These are phyloP conservation scores for Eulemur rubriventer DNA, from an alignment of 2,797 vertebrate genomes.

Conservation along the genomic window DNA sequence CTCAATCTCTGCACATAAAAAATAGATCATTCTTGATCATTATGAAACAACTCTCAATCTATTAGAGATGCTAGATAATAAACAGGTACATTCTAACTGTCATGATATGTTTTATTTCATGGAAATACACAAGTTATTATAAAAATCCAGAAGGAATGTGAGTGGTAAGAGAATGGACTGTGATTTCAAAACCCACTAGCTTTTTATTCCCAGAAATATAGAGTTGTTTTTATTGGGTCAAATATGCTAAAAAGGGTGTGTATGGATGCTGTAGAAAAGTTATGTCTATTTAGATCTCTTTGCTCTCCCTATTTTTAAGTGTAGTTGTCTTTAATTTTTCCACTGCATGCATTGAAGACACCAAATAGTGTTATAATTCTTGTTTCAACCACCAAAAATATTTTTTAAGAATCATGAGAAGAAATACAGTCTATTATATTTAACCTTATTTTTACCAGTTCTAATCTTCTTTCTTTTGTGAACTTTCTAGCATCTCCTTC, in stretches of 20 bases:
- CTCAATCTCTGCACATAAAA: neutral
- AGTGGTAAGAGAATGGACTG: neutral
- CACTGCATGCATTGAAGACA: neutral
- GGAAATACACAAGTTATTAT: neutral
- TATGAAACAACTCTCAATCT: neutral
- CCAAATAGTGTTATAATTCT: neutral
- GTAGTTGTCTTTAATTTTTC: neutral
- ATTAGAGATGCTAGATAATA: neutral
- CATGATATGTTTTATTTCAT: neutral
- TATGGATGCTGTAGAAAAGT: neutral
- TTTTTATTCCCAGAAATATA: neutral
- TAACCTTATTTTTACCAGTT: neutral
- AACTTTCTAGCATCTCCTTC: neutral
- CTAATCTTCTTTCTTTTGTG: neutral
- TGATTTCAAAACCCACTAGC: neutral
- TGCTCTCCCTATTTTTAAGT: neutral
- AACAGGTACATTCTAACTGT: neutral
- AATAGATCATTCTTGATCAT: neutral
- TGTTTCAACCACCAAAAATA: neutral
- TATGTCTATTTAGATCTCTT: neutral
- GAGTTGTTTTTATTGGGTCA: neutral
- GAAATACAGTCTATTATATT: neutral
- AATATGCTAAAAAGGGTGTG: neutral
- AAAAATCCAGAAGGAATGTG: neutral
- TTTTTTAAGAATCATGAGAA: neutral